Conservation (phyloP, 2,888 invertebrate genomes). For the Aleiodes testaceus region DNA sequence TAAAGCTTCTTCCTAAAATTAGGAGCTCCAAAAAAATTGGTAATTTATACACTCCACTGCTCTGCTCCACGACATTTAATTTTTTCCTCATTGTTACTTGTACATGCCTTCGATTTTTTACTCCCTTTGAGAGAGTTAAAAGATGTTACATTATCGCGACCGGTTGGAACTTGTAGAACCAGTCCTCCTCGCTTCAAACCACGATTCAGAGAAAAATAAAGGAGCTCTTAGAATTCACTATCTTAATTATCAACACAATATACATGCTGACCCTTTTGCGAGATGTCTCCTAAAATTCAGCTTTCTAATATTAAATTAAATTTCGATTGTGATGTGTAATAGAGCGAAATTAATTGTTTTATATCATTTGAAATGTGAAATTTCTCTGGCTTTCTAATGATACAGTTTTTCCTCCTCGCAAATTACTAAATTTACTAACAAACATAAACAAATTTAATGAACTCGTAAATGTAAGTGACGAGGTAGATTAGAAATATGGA, state of each 20-base stretch:
- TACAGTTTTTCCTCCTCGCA: not conserved
- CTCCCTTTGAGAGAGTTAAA: not conserved
- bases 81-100: too few species aligned
- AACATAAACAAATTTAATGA: not conserved
- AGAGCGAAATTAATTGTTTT: constrained; percentile 20
- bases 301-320: constrained; percentile 6
- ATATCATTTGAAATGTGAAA: not conserved
- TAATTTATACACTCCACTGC: too few species aligned
- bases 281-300: not conserved
- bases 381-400: constrained; percentile 22
- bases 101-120: not conserved
- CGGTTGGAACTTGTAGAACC: constrained; percentile 27
- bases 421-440: not conserved
- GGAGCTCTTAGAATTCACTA: not conserved
- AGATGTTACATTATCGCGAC: constrained; percentile 28
- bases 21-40: too few species aligned
- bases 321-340: not conserved
- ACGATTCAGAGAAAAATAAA: not conserved
- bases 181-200: constrained; percentile 23
- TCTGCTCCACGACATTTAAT: too few species aligned
- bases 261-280: not conserved
- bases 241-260: not conserved
- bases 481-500: too few species aligned
- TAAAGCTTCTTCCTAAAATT: too few species aligned
- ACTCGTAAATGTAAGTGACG: too few species aligned